Conservation (phyloP, 2,113 vertebrate species). For the Ageneiosus marmoratus region DNA sequence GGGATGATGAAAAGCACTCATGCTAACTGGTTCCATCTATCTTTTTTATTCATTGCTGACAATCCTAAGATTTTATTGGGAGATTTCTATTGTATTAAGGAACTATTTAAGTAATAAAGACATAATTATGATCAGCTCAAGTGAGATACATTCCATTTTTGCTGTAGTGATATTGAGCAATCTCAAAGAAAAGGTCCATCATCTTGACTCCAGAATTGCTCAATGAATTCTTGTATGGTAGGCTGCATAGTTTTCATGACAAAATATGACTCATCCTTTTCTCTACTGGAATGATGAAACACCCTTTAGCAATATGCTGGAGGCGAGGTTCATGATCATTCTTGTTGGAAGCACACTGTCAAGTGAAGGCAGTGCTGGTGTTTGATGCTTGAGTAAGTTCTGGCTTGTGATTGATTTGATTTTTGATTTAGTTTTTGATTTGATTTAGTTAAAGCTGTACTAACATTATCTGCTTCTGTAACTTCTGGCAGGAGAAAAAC, state of each 20-base stretch:
- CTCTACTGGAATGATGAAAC: conserved; percentile 33
- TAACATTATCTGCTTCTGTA: not conserved
- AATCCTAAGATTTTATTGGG: not conserved
- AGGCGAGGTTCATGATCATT: not conserved
- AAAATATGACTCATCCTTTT: conserved; percentile 29
- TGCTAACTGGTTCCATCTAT: not conserved
- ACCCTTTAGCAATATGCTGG: not conserved
- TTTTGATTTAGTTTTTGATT: not conserved
- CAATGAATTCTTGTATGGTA: conserved; percentile 12
- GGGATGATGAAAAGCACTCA: not conserved
- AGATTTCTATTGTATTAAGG: not conserved
- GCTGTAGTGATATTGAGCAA: not conserved
- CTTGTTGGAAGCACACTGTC: not conserved
- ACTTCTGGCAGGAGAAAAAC: not conserved
- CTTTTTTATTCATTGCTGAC: not conserved
- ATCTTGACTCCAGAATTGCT: not conserved
- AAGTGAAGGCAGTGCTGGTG: not conserved
- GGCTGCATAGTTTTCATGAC: conserved; percentile 39
- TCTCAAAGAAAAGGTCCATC: not conserved
- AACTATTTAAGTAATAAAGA: not conserved
- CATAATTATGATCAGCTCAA: not conserved
- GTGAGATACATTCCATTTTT: not conserved
- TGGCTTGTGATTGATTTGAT: not conserved
- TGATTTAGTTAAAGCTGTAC: not conserved
- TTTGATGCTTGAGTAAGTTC: not conserved